Evolutionary conservation across 2,888 invertebrate species (phyloP), one percentile per base, ranked within the genome.

Genomic region (Achlya flavicornis): DNA sequence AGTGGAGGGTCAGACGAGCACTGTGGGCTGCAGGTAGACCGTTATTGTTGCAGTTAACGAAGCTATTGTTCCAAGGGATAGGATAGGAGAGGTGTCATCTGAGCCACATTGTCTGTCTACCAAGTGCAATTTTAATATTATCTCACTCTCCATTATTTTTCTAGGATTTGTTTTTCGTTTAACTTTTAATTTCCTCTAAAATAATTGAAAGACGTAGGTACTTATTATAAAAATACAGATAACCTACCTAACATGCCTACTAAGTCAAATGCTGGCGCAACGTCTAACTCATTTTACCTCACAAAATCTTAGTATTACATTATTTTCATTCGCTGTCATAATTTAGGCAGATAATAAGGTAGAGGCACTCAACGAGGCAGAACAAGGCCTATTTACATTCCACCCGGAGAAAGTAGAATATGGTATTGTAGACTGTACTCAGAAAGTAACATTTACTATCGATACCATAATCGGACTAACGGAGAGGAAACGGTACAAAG

Each of bases 41-140:
- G 85, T 87, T 89, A 90, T 91, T 90, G 89, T 91, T 86, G 78
- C 79, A 83, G 78, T 83, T 88, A 91, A 91, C 88, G 88, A 91
- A 81, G 72, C 87, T 77, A 88, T 92, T 92, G 90, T 92, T 87
- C 83, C 65, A 64, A 61, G 67, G 77, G 81, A 81, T 74, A 73
- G 80, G 81, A 76, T 74, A 78, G 70, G 74, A 72, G 79, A 79
- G 85, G 87, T 88, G 88, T 85, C 89, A 87, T 86, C 82, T 77
- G 77, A 84, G 76, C 81, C 76, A 79, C 85, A 91, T 89, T 91
- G 91, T 92, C 81, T 72, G 75, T 71, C 79, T 72, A 70, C 76
- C 79, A 81, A 84, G 78, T 87, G 53, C n/a, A 10, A 19, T 53
- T 86, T 86, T 79, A 78, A 79, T 73, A 75, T 10, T 38, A 5